Evolutionary conservation across 1,140 invertebrate genomes (phyloP).

Genomic region (Periplaneta americana): DNA sequence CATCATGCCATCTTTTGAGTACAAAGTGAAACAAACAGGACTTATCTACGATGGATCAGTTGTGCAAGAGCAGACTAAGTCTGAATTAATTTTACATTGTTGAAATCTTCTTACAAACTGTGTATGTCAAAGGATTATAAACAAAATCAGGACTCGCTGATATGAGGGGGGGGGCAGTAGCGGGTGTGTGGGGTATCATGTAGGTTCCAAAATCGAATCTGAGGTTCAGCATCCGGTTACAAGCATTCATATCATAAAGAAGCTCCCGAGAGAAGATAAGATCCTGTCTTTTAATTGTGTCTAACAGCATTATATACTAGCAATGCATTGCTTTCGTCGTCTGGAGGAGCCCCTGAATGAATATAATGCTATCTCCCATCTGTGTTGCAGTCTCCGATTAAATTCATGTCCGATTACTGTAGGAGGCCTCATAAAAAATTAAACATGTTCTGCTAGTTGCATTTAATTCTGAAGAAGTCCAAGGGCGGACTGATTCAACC

Average conservation of each 20-base stretch:
- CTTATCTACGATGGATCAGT: too few relatives aligned
- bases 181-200: too few relatives aligned
- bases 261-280: not conserved
- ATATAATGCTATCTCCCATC: not conserved
- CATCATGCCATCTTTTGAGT: too few relatives aligned
- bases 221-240: not conserved
- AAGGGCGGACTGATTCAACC: not conserved
- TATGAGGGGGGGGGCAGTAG: too few relatives aligned
- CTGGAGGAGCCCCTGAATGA: not conserved
- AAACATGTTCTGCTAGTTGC: not conserved
- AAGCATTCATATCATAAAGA: not conserved
- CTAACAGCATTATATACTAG: not conserved
- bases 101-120: too few relatives aligned
- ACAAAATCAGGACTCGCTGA: too few relatives aligned
- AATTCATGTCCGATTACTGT: not conserved
- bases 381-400: too few relatives aligned
- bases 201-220: too few relatives aligned
- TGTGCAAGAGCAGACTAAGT: too few relatives aligned
- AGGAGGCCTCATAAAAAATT: not conserved
- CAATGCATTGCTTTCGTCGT: not conserved
- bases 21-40: too few relatives aligned
- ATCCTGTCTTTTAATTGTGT: not conserved
- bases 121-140: too few relatives aligned
- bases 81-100: too few relatives aligned
- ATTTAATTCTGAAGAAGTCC: not conserved